A percentile compares a stretch with the other conserved stretches of the same genome.
phyloP scores from a whole-genome alignment of 2,113 vertebrate species.

The Eubucco bourcierii region DNA sequence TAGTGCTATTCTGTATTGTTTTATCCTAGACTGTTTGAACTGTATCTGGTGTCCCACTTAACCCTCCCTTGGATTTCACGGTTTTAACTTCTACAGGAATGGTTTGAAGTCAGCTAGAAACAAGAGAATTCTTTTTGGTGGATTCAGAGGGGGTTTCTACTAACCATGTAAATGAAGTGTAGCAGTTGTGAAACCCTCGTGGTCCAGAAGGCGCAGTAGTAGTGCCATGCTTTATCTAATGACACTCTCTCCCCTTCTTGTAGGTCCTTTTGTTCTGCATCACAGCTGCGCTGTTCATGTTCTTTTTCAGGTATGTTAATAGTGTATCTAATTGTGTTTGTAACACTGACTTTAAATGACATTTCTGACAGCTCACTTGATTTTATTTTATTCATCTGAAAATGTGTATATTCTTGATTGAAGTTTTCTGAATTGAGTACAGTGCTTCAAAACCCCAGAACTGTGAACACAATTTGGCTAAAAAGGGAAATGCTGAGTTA shows the following conservation, averaged over 20 bases:
- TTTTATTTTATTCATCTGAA: neutral
- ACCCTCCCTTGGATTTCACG: neutral
- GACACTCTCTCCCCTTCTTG: conserved; percentile 57
- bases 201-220: neutral
- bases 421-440: neutral
- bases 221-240: conserved; percentile 11
- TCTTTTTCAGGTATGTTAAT: conserved; percentile 85
- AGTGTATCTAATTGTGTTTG: neutral
- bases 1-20: neutral
- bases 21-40: neutral
- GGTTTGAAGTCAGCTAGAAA: neutral
- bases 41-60: neutral
- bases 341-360: neutral
- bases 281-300: conserved; percentile 87
- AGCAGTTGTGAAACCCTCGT: neutral
- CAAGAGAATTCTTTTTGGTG: neutral
- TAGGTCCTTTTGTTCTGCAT: conserved; percentile 87
- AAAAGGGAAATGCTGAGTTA: neutral
- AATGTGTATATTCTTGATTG: neutral
- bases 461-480: neutral
- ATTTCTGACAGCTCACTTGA: neutral
- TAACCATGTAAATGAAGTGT: neutral
- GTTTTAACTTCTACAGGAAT: neutral
- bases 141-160: neutral
- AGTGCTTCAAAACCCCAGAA: neutral